Evolutionary conservation across 2,797 vertebrate genomes (phyloP).

Genomic region (Psittacula derbiana): DNA sequence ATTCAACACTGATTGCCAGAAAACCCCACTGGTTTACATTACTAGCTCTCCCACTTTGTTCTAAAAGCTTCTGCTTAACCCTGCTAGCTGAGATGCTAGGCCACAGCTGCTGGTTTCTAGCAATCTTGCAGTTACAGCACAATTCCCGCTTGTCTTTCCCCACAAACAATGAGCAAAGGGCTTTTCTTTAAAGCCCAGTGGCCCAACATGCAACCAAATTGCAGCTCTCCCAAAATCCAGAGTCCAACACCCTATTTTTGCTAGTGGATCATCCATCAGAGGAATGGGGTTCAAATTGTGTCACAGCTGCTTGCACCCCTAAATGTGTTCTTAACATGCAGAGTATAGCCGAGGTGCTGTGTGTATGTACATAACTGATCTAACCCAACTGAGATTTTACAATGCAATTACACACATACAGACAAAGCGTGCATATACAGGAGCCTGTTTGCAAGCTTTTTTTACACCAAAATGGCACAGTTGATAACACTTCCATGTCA

Average conservation of each 20-base stretch:
- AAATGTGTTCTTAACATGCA: accelerated
- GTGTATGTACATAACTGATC: neutral
- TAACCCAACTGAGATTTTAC: neutral
- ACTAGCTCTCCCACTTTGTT: neutral
- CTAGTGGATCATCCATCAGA: neutral
- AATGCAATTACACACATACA: neutral
- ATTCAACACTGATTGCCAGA: neutral
- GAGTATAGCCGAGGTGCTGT: neutral
- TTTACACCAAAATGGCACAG: neutral
- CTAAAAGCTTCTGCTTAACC: neutral
- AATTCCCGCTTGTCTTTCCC: neutral
- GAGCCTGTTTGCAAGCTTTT: neutral
- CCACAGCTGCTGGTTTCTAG: neutral
- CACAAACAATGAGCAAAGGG: neutral
- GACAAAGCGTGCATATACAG: accelerated
- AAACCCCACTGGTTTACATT: neutral
- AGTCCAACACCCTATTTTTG: neutral
- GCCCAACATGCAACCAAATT: neutral
- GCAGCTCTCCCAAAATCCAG: neutral
- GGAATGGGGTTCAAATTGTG: neutral
- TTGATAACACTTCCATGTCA: neutral
- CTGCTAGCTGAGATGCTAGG: neutral
- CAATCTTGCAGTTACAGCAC: neutral
- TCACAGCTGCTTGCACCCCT: neutral
- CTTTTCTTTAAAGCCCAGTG: neutral